These are phyloP conservation scores for Hypocryptadius cinnamomeus DNA, from an alignment of 2,113 vertebrate species.

Conservation along the genomic window DNA sequence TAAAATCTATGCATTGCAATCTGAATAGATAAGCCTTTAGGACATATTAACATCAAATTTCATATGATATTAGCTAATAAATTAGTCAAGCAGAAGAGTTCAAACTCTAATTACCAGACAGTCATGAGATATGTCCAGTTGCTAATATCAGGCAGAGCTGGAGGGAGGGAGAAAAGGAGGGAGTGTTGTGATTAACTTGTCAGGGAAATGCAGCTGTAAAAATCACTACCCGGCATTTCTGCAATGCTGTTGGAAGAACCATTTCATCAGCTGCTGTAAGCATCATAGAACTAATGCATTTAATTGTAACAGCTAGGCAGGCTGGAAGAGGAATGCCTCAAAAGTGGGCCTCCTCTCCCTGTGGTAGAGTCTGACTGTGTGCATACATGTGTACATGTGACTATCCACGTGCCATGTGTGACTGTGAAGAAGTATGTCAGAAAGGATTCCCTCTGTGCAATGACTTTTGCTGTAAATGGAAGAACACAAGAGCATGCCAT, in stretches of 20 bases:
- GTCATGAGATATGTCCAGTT: neutral
- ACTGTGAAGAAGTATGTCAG: neutral
- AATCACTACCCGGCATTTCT: neutral
- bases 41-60: conserved; percentile 13
- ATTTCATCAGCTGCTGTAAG: neutral
- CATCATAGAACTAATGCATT: neutral
- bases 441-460: neutral
- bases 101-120: neutral
- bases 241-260: neutral
- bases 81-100: conserved; percentile 7
- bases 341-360: neutral
- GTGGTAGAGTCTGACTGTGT: neutral
- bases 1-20: neutral
- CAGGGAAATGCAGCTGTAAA: neutral
- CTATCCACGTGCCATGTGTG: neutral
- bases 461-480: neutral
- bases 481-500: neutral
- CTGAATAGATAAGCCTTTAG: conserved; percentile 19
- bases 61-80: conserved; percentile 4
- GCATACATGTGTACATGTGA: accelerated
- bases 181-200: neutral
- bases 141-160: neutral
- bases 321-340: neutral
- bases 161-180: neutral
- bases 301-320: neutral